Conservation (phyloP, 1,140 invertebrate genomes). For the Drepana arcuata region DNA sequence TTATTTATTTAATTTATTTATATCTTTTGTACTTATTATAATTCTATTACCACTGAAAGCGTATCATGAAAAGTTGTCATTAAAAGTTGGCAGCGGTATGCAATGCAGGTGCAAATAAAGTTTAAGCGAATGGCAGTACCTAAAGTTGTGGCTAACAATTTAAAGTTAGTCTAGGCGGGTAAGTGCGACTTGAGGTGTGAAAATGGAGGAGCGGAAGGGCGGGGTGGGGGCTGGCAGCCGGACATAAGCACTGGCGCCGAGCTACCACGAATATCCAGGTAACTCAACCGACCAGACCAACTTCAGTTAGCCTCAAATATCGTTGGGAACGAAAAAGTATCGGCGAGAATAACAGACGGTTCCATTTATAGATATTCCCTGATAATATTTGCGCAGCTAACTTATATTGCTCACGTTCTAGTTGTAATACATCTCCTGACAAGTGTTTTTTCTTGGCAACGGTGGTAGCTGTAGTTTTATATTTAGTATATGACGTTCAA, state of each 20-base stretch:
- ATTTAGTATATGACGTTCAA: too few relatives aligned
- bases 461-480: too few relatives aligned
- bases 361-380: too few relatives aligned
- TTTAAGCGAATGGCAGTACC: conserved; percentile 38
- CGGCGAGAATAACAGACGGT: conserved; percentile 3
- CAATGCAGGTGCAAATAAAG: conserved; percentile 51
- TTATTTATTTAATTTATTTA: too few relatives aligned
- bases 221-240: conserved; percentile 16
- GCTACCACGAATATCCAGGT: too few relatives aligned
- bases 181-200: conserved; percentile 40
- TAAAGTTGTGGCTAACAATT: conserved; percentile 56
- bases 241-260: too few relatives aligned
- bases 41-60: too few relatives aligned
- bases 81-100: conserved; percentile 21
- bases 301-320: conserved; percentile 36
- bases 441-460: too few relatives aligned
- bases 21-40: too few relatives aligned
- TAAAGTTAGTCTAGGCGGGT: conserved; percentile 46
- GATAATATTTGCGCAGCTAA: too few relatives aligned
- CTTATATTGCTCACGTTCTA: too few relatives aligned
- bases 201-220: conserved; percentile 22
- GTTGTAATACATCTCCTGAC: too few relatives aligned
- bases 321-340: conserved; percentile 17
- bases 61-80: conserved; percentile 17
- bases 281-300: conserved; percentile 35